Evolutionary conservation across 2,888 invertebrate species (phyloP).

Genomic region (Amiota communis): DNA sequence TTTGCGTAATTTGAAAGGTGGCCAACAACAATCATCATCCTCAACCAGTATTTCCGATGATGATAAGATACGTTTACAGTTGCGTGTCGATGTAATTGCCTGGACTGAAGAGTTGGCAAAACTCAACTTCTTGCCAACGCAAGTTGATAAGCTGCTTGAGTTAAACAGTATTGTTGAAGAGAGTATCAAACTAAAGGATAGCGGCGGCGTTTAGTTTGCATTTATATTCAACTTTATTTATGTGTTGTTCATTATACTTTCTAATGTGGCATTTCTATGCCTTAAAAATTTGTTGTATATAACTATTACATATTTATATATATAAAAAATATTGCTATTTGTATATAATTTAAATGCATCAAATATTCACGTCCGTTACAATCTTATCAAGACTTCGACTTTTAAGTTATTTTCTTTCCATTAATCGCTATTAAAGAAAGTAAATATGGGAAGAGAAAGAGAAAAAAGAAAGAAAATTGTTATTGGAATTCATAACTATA

Average conservation of each 20-base stretch:
- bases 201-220: slow-evolving; percentile 14
- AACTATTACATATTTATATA: slow-evolving; percentile 48
- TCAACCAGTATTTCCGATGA: slow-evolving; percentile 81
- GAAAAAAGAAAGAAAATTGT: slow-evolving; percentile 44
- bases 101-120: slow-evolving; percentile 80
- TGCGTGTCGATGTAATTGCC: slow-evolving; percentile 87
- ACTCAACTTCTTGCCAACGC: slow-evolving; percentile 75
- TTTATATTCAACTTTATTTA: slow-evolving; percentile 21
- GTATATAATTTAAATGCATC: slow-evolving; percentile 59
- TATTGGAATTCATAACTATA: slow-evolving; percentile 22
- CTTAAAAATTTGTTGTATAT: slow-evolving; percentile 46
- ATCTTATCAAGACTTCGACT: slow-evolving; percentile 5
- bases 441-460: slow-evolving; percentile 43
- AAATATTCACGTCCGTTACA: slow-evolving; percentile 51
- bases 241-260: slow-evolving; percentile 34
- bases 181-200: slow-evolving; percentile 74
- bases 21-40: slow-evolving; percentile 66
- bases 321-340: slow-evolving; percentile 44
- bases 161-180: slow-evolving; percentile 79
- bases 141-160: slow-evolving; percentile 77
- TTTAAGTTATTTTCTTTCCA: slow-evolving; percentile 9
- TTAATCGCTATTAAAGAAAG: slow-evolving; percentile 55
- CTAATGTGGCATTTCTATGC: slow-evolving; percentile 55
- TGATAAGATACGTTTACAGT: slow-evolving; percentile 93
- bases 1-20: slow-evolving; percentile 88